Evolutionary conservation across 2,113 vertebrate species (phyloP).

Genomic region (Sylvicapra grimmia): DNA sequence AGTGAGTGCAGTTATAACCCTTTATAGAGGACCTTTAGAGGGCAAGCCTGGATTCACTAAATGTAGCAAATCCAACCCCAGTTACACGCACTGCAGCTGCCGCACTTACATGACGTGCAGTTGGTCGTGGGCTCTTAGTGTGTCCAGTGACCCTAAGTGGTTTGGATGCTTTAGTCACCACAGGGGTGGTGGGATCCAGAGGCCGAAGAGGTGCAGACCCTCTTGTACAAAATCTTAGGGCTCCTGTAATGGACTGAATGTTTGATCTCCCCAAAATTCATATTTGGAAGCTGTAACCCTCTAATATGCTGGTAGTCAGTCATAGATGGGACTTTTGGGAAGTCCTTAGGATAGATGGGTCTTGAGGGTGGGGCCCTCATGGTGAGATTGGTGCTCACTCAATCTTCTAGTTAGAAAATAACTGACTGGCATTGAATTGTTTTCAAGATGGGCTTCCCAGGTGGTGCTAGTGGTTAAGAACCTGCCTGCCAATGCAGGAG

Average conservation of each 20-base stretch:
- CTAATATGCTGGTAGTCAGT: not conserved
- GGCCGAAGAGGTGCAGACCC: not conserved
- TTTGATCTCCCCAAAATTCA: not conserved
- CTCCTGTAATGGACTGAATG: not conserved
- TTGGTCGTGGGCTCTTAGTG: no score
- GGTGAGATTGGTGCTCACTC: not conserved
- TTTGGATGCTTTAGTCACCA: not conserved
- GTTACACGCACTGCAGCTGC: fast-evolving
- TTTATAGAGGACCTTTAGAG: not conserved
- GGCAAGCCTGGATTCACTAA: not conserved
- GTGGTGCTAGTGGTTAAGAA: not conserved
- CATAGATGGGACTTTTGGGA: not conserved
- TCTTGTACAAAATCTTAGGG: not conserved
- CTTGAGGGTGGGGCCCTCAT: not conserved
- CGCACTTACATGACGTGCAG: not conserved
- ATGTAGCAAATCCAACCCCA: not conserved
- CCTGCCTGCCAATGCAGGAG: not conserved
- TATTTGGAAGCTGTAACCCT: not conserved
- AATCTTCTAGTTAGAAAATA: not conserved
- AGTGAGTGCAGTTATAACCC: not conserved
- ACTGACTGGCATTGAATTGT: not conserved
- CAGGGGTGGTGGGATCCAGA: not conserved
- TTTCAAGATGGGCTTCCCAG: not conserved
- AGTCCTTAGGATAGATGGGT: not conserved
- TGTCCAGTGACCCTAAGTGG: not conserved